Evolutionary conservation across 2,888 invertebrate species (phyloP), one percentile per base, ranked within the genome.

Genomic region (Thymelicus sylvestris): DNA sequence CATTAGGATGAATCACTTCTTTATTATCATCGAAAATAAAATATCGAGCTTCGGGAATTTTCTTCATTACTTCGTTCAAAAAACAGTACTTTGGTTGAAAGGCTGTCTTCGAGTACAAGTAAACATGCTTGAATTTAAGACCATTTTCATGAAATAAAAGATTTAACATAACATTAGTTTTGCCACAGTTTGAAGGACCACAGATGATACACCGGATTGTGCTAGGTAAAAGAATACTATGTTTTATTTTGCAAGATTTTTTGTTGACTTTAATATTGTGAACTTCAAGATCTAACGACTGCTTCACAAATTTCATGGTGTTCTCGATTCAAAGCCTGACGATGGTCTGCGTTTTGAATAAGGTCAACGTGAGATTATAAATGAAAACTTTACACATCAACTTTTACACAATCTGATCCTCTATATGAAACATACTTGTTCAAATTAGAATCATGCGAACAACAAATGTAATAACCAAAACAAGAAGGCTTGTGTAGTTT

Each of bases 391-490:
- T n/a, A n/a, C n/a, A n/a, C n/a, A n/a, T n/a, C 31, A 31, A 31
- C 39, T 55, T 73, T 31, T 10, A 63, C 73, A 59, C 72, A 73
- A 64, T 72, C 64, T 60, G 67, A 19, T 13, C 72, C 72, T 52
- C 67, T 61, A 39, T 72, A 72, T 64, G 72, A 31, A 15, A 76
- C 73, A 70, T 52, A 75, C 57, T 75, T 75, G 68, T 77, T 77
- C n/a, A 75, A 60, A 7, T 52, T 74, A 1, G 6, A 8, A 62
- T 77, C 69, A 61, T 75, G 73, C 8, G 66, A 73, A 61, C 75
- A 77, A 31, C 72, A 74, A 44, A 77, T 73, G 52, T 77, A 74
- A 59, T 73, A 74, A 15, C 59, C 77, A 64, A 77, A 77, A 69
- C 73, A 66, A 64, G 74, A 73, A 41, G 76, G 74, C 31, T 71